Percentiles rank a stretch among this genome's conserved stretches.
phyloP scores from a whole-genome alignment of 2,113 vertebrate genomes.

The Connochaetes taurinus region DNA sequence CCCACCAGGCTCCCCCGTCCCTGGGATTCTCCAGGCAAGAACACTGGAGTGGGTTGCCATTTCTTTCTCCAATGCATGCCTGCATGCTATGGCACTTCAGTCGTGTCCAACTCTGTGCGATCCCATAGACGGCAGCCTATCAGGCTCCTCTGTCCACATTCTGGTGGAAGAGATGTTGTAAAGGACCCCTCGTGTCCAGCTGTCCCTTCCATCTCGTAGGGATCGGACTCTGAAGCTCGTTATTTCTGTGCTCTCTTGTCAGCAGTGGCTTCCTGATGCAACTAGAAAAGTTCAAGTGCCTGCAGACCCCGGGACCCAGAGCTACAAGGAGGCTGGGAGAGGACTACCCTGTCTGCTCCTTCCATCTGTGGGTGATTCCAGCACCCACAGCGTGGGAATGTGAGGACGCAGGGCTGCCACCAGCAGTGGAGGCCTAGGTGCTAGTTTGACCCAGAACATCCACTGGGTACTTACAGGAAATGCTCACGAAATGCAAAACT shows the following conservation, averaged over 20 bases:
- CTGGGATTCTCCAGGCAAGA: too few relatives aligned
- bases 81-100: too few relatives aligned
- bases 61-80: too few relatives aligned
- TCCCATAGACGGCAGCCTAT: rapidly evolving
- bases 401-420: rapidly evolving
- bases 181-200: neutral
- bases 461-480: neutral
- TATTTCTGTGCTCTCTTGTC: constrained; percentile 8
- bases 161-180: neutral
- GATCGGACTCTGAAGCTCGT: neutral
- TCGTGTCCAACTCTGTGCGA: too few relatives aligned
- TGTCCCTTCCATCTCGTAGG: neutral
- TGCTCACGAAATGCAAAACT: neutral
- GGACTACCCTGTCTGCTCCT: rapidly evolving
- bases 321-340: rapidly evolving
- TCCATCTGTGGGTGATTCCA: neutral
- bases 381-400: rapidly evolving
- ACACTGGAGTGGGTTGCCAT: too few relatives aligned
- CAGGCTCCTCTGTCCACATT: neutral
- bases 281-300: neutral
- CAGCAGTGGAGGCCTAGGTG: rapidly evolving
- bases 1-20: too few relatives aligned
- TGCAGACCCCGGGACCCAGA: rapidly evolving
- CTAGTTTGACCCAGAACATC: neutral
- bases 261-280: neutral